These are phyloP conservation scores for Chlorops oryzae DNA, from an alignment of 1,140 invertebrate species.

Conservation along the genomic window DNA sequence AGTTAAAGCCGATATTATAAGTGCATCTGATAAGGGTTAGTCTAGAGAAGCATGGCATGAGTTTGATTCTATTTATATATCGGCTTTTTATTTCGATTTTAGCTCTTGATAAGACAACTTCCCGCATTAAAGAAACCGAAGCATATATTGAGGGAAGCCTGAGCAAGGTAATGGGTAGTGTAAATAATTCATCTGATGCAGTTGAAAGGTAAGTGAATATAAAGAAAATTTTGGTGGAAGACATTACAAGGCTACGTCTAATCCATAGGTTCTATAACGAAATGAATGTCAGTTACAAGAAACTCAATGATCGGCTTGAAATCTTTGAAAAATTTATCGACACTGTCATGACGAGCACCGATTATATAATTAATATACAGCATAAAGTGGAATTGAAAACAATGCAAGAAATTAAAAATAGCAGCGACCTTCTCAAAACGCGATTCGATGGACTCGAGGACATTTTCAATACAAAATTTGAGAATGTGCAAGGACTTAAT, in stretches of 20 bases:
- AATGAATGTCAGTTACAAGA: conserved; percentile 54
- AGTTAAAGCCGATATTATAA: conserved; percentile 24
- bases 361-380: conserved; percentile 77
- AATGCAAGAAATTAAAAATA: conserved; percentile 75
- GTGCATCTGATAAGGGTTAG: conserved; percentile 31
- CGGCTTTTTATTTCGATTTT: conserved; percentile 1
- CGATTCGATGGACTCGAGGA: conserved; percentile 62
- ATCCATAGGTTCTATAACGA: conserved; percentile 52
- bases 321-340: conserved; percentile 67
- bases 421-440: conserved; percentile 62
- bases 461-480: conserved; percentile 67
- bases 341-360: conserved; percentile 74
- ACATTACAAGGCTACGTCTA: no score
- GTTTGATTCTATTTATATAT: neutral
- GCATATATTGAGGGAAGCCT: conserved; percentile 29
- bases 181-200: conserved; percentile 43
- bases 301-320: conserved; percentile 50
- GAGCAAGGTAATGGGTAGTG: conserved; percentile 50
- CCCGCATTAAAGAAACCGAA: conserved; percentile 43
- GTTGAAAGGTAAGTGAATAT: no score
- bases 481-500: conserved; percentile 67
- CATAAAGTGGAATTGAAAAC: conserved; percentile 77
- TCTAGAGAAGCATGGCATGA: neutral
- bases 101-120: conserved; percentile 42
- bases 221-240: neutral